These are phyloP conservation scores for Trachemys scripta DNA, from an alignment of 2,113 vertebrate species.

Conservation along the genomic window DNA sequence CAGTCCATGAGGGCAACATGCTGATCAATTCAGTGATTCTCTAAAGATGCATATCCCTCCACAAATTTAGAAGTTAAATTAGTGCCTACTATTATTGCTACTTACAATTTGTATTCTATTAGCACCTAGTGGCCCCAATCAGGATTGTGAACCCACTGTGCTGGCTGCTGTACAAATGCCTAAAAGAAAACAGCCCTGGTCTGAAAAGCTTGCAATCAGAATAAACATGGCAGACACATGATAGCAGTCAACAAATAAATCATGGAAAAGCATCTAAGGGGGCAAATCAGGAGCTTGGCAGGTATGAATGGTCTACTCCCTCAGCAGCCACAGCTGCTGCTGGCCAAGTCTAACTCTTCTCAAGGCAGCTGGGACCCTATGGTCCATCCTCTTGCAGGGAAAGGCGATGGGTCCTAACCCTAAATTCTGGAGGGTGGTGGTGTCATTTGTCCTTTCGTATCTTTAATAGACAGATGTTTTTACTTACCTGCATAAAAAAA, in stretches of 20 bases:
- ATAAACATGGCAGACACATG: fast-evolving
- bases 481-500: neutral
- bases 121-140: neutral
- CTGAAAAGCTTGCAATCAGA: neutral
- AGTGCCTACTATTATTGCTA: neutral
- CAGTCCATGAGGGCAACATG: neutral
- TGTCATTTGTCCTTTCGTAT: neutral
- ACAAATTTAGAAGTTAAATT: neutral
- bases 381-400: neutral
- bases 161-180: neutral
- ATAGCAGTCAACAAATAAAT: neutral
- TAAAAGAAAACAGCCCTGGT: neutral
- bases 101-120: neutral
- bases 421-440: neutral
- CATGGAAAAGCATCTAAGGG: neutral
- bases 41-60: neutral
- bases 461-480: neutral
- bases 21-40: neutral
- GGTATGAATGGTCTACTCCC: neutral
- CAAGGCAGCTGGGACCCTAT: fast-evolving
- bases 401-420: neutral
- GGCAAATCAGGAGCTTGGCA: neutral
- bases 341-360: neutral
- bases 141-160: neutral
- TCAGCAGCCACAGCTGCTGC: neutral